Conservation (phyloP, 2,888 invertebrate genomes). For the Ornithoptera alexandrae region DNA sequence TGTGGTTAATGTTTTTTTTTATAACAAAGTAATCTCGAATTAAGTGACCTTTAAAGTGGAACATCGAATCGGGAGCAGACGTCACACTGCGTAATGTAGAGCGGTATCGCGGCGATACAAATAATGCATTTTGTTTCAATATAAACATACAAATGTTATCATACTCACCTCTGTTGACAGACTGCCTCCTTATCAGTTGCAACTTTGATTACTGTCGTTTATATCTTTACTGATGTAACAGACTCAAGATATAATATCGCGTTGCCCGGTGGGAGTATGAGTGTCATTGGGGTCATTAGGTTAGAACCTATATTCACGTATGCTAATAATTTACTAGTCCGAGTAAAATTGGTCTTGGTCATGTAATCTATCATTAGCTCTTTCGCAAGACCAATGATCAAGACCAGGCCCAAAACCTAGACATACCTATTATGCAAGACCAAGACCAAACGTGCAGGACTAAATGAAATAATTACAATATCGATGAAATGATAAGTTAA, state of each 20-base stretch:
- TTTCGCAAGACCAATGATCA: no score
- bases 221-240: constrained; percentile 32
- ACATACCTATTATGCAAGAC: no score
- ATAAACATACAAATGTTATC: constrained; percentile 51
- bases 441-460: no score
- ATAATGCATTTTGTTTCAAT: constrained; percentile 44
- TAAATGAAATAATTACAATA: no score
- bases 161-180: constrained; percentile 49
- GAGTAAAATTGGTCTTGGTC: no score
- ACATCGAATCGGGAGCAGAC: constrained; percentile 8
- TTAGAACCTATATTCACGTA: constrained; percentile 1
- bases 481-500: no score
- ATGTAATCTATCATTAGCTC: no score
- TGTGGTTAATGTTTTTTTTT: not conserved
- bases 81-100: not conserved
- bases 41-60: constrained; percentile 15
- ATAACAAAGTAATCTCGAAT: constrained; percentile 5
- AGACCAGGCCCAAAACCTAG: no score
- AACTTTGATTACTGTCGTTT: constrained; percentile 42
- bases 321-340: no score
- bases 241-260: constrained; percentile 28
- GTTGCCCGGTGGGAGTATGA: constrained; percentile 28
- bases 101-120: constrained; percentile 29
- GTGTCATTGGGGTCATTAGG: constrained; percentile 32
- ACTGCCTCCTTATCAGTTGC: constrained; percentile 42